Evolutionary conservation across 2,888 invertebrate genomes (phyloP), one percentile per base, ranked within the genome.

Genomic region (Branchellion lobata): DNA sequence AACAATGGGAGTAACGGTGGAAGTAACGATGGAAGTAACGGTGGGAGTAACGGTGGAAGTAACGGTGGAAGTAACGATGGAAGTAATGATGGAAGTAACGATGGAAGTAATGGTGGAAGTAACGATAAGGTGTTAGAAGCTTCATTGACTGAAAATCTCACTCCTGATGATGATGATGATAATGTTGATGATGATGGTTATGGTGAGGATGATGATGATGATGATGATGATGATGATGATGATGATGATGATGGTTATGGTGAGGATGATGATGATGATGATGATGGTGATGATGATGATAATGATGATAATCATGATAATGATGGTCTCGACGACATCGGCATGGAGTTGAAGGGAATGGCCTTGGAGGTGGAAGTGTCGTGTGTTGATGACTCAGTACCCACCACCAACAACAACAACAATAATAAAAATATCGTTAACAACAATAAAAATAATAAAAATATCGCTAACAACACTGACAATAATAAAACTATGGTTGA

Each of bases 331-430:
- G 21, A 57, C n/a, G 61, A 24, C 21, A 57, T 57, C 61, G 24
- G n/a, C n/a, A 24, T 24, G 21, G 61, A 57, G 21, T n/a, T 57
- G 8, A 57, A 57, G n/a, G 61, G 24, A 57, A 57, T 57, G 61
- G 61, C 24, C 11, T n/a, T 57, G 61, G 61, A 57, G 21, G 24
- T 40, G 40, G 40, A 40, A 14, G 14, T 40, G 5, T 8, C 5
- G 40, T 40, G 14, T 40, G 40, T 5, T 40, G 40, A 14, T 36
- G 68, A 40, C n/a, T n/a, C 31, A n/a, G 71, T 1, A 29, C 24
- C 2, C 47, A 68, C 18, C n/a, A 47, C 29, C 61, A 51, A 2
- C 34, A 91, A 84, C 8, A 47, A 47, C 11, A 18, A 47, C 18
- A 18, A 18, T 47, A 18, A 47, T 14, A 47, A 47, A 8, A 47